Evolutionary conservation across 2,113 vertebrate species (phyloP), one percentile per base, ranked within the genome.

Genomic region (Lates calcarifer): DNA sequence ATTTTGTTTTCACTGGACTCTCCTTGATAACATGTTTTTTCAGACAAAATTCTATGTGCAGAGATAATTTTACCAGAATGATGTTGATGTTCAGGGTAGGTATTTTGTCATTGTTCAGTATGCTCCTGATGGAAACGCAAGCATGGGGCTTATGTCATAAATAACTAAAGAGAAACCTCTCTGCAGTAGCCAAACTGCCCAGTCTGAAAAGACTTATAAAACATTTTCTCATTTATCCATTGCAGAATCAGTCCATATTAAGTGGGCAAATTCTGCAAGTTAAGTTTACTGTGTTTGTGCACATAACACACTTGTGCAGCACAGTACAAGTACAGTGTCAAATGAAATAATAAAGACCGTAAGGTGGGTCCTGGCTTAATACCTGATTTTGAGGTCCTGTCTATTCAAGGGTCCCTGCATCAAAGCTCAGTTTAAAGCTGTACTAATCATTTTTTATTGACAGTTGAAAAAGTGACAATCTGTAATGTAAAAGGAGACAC

Each of bases 1-100:
- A 89, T 81, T 79, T 92, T 96, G 94, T 96, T 96, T 97, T 94
- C 94, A 93, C 96, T 95, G 95, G 95, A 96, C 91, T 82, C 87
- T 94, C 94, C 92, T 92, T 92, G 94, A 96, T 95, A 93, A 94
- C 90, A 87, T 78, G 91, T 4, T 13, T 18, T 86, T 93, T 83
- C 63, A 86, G 80, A 31, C 12, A 74, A 91, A 94, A 94, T 89
- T 88, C 90, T 79, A 88, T 84, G 63, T 85, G 45, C 87, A 86
- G 84, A 85, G 79, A 90, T 88, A 93, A 93, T 84, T 86, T 61
- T 86, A 90, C 64, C 90, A 31, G 89, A 74, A 10, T 64, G 87
- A 91, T 89, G 85, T 89, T 37, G 82, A 81, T 62, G 56, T 58
- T 77, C 31, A 65, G 28, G 72, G 26, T n/a, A 53, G n/a, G 37